Conservation (phyloP, 30 jellyfish, hydroid and myxozoan genomes). For the Chrysaora quinquecirrha region DNA sequence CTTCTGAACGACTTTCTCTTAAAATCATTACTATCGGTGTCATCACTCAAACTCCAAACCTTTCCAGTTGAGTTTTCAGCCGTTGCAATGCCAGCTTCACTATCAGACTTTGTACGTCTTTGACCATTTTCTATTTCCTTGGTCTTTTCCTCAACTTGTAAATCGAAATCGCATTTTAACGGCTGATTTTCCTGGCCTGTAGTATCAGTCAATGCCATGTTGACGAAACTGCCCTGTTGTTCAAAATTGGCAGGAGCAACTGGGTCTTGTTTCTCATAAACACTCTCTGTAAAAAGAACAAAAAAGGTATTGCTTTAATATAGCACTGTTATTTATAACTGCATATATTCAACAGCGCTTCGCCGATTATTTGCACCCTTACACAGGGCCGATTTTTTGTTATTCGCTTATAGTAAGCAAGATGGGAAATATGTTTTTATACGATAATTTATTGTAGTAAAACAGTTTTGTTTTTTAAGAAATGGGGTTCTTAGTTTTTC, state of each 20-base stretch:
- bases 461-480: no score
- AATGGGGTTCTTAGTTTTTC: no score
- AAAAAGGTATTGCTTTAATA: no score
- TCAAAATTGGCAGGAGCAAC: not conserved
- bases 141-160: not conserved
- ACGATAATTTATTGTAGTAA: no score
- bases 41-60: conserved; percentile 34
- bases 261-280: conserved; percentile 21
- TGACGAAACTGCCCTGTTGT: not conserved
- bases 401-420: no score
- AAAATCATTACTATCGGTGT: not conserved
- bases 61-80: not conserved
- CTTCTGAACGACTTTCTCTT: not conserved
- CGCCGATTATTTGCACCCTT: no score
- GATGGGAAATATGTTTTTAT: no score
- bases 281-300: conserved; percentile 19
- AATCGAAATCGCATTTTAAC: not conserved
- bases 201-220: conserved; percentile 8
- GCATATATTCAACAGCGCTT: no score
- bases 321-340: no score
- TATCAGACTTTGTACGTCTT: not conserved
- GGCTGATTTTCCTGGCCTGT: not conserved
- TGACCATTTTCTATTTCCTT: not conserved
- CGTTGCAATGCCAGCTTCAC: not conserved
- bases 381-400: no score